Base-by-base conservation (phyloP, 2,797 vertebrate species). In the Sebastes elongatus region DNA sequence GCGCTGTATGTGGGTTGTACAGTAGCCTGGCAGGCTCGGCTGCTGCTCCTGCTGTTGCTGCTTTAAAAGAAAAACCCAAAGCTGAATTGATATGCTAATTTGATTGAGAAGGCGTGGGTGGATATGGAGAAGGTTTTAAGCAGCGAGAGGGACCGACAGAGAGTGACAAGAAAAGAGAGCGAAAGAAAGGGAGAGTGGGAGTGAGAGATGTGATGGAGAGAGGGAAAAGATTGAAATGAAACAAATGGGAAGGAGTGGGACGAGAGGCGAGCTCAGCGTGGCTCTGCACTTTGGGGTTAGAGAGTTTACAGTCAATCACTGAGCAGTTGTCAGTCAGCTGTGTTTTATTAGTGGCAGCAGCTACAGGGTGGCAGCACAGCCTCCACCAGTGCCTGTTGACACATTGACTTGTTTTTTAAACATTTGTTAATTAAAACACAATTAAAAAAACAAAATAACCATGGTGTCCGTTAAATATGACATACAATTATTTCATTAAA, bases 11-110 rank as follows among this genome's bases (percentile, higher is more conserved):
- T 92, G 88, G 91, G 88, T 86, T 87, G 82, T 83, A 86, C 78
- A 68, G 88, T 80, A 86, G 62, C 57, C 70, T 78, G 88, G 72
- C 86, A 81, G 80, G 81, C 81, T 88, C 82, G 79, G 78, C 82
- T 81, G 76, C 86, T 73, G 71, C 78, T 88, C 63, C 83, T 74
- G 90, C 86, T 84, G 52, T 63, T 82, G 65, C 81, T 86, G 81
- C 69, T 90, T 86, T 75, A 80, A 87, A 85, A 88, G 77, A 82
- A 84, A 78, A 72, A 87, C 56, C 74, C 76, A 80, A 81, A 74
- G 82, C 92, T 90, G 89, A 93, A 93, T 93, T 94, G 91, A 95
- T 93, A 94, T 94, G 93, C 91, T 94, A 95, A 96, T 96, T 93
- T 92, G 86, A 95, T 91, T 88, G 92, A 90, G 86, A 86, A 90